phyloP scores from a whole-genome alignment of 2,797 vertebrate genomes.

The Chlorospingus flavigularis region DNA sequence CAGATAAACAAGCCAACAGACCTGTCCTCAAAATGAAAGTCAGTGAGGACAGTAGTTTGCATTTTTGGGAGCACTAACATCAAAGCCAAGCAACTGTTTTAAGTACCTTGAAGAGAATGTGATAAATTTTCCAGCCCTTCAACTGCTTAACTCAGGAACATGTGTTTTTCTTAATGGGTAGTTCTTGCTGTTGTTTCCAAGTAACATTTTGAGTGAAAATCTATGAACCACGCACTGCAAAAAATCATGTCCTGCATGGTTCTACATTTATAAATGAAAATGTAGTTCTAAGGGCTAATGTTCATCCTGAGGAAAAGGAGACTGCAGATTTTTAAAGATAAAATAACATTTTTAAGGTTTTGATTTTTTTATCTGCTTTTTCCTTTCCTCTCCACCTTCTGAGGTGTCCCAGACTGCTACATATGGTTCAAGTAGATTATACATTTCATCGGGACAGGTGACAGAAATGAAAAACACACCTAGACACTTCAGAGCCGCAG shows the following conservation, averaged over 20 bases:
- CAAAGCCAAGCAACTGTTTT: neutral
- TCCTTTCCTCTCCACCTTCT: neutral
- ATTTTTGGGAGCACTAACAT: neutral
- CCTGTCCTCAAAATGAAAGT: neutral
- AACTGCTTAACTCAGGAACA: neutral
- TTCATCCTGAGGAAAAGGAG: neutral
- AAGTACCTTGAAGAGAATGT: neutral
- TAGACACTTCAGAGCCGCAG: neutral
- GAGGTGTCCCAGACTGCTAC: neutral
- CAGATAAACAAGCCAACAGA: neutral
- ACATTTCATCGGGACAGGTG: slow-evolving; percentile 6
- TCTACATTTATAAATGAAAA: neutral
- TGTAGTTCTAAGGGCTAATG: neutral
- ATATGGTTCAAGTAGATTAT: neutral
- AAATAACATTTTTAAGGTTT: neutral
- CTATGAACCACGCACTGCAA: neutral
- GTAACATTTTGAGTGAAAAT: neutral
- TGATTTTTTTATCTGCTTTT: neutral
- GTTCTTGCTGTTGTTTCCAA: neutral
- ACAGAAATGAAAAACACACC: slow-evolving; percentile 31
- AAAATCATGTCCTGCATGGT: neutral
- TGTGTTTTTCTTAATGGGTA: neutral
- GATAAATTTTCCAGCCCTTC: neutral
- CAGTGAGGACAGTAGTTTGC: neutral
- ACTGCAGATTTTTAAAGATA: neutral